Conservation (phyloP, 2,113 vertebrate genomes). For the Pristiophorus japonicus region DNA sequence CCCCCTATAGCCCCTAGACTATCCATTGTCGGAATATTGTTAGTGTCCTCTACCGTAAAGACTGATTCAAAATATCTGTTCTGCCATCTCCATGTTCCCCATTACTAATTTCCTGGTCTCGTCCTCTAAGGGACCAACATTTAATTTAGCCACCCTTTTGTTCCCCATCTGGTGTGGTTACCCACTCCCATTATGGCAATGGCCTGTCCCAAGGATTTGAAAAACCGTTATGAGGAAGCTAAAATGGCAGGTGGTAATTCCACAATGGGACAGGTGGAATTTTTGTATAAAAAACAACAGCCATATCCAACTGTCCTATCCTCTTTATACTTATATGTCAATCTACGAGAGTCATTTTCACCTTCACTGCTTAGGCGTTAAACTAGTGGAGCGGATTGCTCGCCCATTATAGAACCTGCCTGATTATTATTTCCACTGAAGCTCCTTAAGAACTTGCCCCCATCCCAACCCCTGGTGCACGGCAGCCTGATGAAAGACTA, state of each 20-base stretch:
- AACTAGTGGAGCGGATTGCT: not conserved
- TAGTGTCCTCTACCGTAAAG: too few species aligned
- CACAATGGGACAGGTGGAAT: not conserved
- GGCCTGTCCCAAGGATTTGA: not conserved
- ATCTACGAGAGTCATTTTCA: not conserved
- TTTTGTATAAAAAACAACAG: not conserved
- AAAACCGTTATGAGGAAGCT: not conserved
- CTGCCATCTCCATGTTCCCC: too few species aligned
- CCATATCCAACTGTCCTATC: not conserved
- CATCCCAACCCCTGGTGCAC: not conserved
- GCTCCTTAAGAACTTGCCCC: not conserved
- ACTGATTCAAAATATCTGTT: too few species aligned
- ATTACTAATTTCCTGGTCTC: too few species aligned
- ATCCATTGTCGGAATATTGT: too few species aligned
- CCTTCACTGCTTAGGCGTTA: not conserved
- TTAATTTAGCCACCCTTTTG: not conserved
- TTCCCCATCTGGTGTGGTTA: not conserved
- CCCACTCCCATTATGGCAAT: not conserved
- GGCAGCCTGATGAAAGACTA: not conserved
- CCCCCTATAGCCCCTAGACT: too few species aligned
- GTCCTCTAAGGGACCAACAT: too few species aligned
- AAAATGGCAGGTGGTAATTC: not conserved
- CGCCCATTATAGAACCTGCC: not conserved
- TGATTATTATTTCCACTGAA: not conserved
- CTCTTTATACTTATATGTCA: not conserved